Conservation (phyloP, 2,888 invertebrate species). For the Xylota segnis region DNA sequence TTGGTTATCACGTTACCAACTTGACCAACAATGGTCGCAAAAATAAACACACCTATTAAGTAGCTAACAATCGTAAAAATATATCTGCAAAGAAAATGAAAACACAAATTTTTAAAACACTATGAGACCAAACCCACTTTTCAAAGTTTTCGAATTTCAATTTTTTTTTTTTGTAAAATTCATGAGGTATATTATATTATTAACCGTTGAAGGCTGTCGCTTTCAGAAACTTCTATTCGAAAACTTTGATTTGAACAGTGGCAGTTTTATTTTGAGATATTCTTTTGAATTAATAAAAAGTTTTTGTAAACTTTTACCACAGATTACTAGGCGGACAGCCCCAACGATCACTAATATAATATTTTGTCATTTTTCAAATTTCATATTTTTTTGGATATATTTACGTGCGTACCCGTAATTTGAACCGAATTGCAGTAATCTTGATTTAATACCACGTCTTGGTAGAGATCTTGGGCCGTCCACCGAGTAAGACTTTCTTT, state of each 20-base stretch:
- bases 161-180: conserved; percentile 22
- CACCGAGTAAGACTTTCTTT: conserved; percentile 86
- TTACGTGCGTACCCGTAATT: conserved; percentile 92
- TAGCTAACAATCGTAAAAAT: conserved; percentile 98
- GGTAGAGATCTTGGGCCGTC: conserved; percentile 95
- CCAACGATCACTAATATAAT: conserved; percentile 82
- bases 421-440: conserved; percentile 95
- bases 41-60: conserved; percentile 98
- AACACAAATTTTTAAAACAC: not conserved
- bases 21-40: conserved; percentile 98
- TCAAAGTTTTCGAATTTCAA: conserved; percentile 69
- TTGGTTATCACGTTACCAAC: conserved; percentile 99
- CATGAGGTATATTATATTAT: conserved; percentile 80
- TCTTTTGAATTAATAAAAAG: not conserved
- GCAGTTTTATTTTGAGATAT: conserved; percentile 77
- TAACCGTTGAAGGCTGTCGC: conserved; percentile 84
- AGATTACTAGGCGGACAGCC: conserved; percentile 83
- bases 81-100: conserved; percentile 89
- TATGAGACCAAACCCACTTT: conserved; percentile 37
- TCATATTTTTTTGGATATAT: conserved; percentile 21
- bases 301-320: conserved; percentile 47
- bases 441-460: conserved; percentile 95
- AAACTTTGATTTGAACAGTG: conserved; percentile 83
- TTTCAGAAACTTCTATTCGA: conserved; percentile 81
- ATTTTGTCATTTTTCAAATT: conserved; percentile 68